A percentile compares a stretch with the other conserved stretches of the same genome.
phyloP scores from a whole-genome alignment of 2,888 invertebrate species.

The Acanthococcus lagerstroemiae region DNA sequence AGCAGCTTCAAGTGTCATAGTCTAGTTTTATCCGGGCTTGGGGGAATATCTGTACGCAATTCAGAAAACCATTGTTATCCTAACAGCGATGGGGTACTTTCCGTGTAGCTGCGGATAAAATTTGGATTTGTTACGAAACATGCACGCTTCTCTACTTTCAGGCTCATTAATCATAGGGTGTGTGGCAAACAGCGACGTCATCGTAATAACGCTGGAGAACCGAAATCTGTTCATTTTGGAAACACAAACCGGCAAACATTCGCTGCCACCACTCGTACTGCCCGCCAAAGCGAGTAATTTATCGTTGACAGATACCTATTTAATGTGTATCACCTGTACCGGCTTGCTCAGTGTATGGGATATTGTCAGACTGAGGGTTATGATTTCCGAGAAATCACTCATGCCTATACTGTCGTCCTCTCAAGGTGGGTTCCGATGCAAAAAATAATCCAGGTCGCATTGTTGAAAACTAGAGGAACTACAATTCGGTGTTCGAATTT shows the following conservation, averaged over 20 bases:
- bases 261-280: constrained; percentile 49
- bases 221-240: constrained; percentile 54
- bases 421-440: constrained; percentile 29
- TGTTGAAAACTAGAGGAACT: no score
- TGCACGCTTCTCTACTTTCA: constrained; percentile 37
- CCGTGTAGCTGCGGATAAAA: background rate
- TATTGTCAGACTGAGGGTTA: constrained; percentile 67
- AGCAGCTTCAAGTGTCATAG: no score
- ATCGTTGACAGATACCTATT: constrained; percentile 44
- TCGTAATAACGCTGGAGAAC: constrained; percentile 58
- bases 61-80: no score
- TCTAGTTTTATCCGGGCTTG: no score
- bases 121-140: constrained; percentile 34
- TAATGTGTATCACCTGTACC: constrained; percentile 34
- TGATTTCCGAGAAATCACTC: constrained; percentile 32
- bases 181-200: constrained; percentile 50
- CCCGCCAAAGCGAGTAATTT: constrained; percentile 47
- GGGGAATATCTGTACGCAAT: no score
- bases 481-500: background rate
- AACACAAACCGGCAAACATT: constrained; percentile 45
- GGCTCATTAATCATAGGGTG: constrained; percentile 53
- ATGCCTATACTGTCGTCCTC: constrained; percentile 30
- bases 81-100: no score
- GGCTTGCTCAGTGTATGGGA: constrained; percentile 96
- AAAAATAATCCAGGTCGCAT: no score